phyloP scores from a whole-genome alignment of 2,113 vertebrate genomes.

The Emydura subglobosa region DNA sequence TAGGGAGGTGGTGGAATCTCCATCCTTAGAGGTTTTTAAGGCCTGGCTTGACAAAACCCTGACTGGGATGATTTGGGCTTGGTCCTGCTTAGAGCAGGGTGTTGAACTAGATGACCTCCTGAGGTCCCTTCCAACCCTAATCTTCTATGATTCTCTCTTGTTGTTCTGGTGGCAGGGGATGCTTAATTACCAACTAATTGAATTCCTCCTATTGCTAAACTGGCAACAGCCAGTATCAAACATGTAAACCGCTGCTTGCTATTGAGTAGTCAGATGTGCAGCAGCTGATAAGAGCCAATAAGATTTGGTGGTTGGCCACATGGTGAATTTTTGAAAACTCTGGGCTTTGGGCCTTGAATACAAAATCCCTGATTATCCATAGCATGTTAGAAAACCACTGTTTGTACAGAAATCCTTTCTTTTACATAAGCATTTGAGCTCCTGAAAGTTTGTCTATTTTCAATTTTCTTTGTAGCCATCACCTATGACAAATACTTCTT shows the following conservation, averaged over 20 bases:
- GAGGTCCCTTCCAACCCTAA: too few relatives aligned
- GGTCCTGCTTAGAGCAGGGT: too few relatives aligned
- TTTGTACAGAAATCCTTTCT: slow-evolving; percentile 49
- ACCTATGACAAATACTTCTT: slow-evolving; percentile 42
- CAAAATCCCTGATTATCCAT: slow-evolving; percentile 68
- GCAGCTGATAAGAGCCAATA: slow-evolving; percentile 44
- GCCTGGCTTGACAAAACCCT: too few relatives aligned
- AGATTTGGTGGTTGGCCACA: slow-evolving; percentile 46
- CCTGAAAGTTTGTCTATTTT: slow-evolving; percentile 33
- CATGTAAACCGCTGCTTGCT: neutral
- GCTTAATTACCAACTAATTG: neutral
- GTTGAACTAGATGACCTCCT: too few relatives aligned
- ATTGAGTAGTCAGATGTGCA: neutral
- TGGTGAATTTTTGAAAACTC: neutral
- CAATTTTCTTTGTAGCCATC: slow-evolving; percentile 33
- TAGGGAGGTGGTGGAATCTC: too few relatives aligned
- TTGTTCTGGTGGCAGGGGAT: neutral
- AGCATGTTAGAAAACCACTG: slow-evolving; percentile 67
- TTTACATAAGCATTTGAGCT: slow-evolving; percentile 13
- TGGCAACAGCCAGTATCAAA: neutral
- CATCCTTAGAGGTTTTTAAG: too few relatives aligned
- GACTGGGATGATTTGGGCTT: too few relatives aligned
- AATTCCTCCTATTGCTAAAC: slow-evolving; percentile 5
- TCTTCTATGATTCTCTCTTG: neutral
- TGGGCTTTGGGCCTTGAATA: slow-evolving; percentile 17